Base-by-base conservation (phyloP, 2,113 vertebrate genomes). In the Campylomormyrus tamandua region DNA sequence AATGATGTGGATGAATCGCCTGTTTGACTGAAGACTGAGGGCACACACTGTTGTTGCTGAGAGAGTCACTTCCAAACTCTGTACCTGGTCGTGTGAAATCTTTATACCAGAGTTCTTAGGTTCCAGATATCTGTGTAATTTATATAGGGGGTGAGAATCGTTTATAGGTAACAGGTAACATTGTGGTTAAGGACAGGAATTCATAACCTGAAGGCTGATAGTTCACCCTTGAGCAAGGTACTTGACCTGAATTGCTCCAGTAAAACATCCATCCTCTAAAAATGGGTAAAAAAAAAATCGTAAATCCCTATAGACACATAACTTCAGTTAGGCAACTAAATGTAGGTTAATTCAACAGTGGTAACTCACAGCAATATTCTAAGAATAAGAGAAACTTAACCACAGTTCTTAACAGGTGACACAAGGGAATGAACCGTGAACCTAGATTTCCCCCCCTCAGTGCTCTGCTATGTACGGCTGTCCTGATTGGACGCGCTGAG, bases 331-430 rank as follows among this genome's bases (percentile, higher is more conserved):
- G 35, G 35, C 74, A 80, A 42, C 74, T 80, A 80, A 80, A 80
- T 80, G 74, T 80, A 80, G 74, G 74, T 80, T 80, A 80, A 80
- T 80, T 39, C 74, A 80, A 80, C 74, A 80, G 17, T 42, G 74
- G 74, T 19, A 80, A 80, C 31, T 80, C 74, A 1, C 74, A 19
- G 74, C 17, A 42, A 17, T 39, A 17, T 80, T 42, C 35, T 42
- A 80, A 80, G 35, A 42, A 39, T 70, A 31, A 70, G 10, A 24
- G 27, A 70, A 70, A 80, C 74, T 80, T 80, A 80, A 80, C 35
- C 74, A 80, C 35, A 39, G 35, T 80, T 80, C 74, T 80, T 80
- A 80, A 80, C 70, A 77, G 70, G 35, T 80, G 35, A 80, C 7
- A 7, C 74, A 42, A 80, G 1, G 5, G n/a, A 42, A 80, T 0